A percentile compares a stretch with the other conserved stretches of the same genome.
Evolutionary conservation across 2,113 vertebrate species (phyloP).

Genomic region (Ammospiza nelsoni): DNA sequence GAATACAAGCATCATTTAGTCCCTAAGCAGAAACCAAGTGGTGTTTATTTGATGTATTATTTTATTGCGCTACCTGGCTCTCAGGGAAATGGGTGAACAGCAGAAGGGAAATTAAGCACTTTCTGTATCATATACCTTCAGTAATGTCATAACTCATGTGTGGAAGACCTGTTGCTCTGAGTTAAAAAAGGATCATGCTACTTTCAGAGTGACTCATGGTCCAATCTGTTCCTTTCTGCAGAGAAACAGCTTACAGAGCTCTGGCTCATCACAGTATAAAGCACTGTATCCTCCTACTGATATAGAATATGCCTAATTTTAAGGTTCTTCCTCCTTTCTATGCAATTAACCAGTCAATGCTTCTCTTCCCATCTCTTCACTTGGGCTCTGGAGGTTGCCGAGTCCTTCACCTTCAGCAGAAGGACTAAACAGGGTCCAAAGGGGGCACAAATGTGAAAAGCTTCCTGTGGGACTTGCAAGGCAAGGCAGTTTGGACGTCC

Average conservation of each 20-base stretch:
- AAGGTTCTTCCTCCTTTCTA: neutral
- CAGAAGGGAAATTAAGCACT: neutral
- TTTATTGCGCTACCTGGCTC: neutral
- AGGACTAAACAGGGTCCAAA: neutral
- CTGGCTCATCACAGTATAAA: neutral
- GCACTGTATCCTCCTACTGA: neutral
- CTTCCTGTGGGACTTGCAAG: neutral
- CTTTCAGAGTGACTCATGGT: slow-evolving; percentile 30
- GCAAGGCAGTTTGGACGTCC: neutral
- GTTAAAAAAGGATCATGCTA: slow-evolving; percentile 1
- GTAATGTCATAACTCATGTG: neutral
- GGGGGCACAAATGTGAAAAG: neutral
- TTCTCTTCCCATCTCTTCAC: neutral
- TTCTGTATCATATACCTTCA: neutral
- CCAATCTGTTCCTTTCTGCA: slow-evolving; percentile 40
- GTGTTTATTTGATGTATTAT: neutral
- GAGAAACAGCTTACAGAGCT: slow-evolving; percentile 8
- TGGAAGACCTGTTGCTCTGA: slow-evolving; percentile 28
- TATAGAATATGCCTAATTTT: neutral
- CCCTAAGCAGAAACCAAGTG: neutral
- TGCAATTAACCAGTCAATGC: neutral
- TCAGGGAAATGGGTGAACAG: neutral
- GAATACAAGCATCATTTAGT: neutral
- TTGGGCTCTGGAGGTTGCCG: fast-evolving
- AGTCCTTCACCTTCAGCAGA: neutral